Base-by-base conservation (phyloP, 2,113 vertebrate genomes). In the Hoplias malabaricus region DNA sequence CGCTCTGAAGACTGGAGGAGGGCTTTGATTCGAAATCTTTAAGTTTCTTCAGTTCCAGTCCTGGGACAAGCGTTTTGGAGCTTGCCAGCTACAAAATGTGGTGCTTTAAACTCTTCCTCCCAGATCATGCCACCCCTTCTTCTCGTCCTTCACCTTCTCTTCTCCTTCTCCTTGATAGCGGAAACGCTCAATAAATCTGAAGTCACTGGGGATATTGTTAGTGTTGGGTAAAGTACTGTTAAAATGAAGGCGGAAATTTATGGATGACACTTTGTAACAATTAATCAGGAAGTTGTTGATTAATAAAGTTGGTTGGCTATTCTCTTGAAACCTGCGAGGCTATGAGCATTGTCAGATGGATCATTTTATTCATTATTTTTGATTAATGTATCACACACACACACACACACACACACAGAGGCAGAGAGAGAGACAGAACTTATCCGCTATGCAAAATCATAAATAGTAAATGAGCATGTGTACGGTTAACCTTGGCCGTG, bases 351-450 rank as follows among this genome's bases (percentile, higher is more conserved):
- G 96, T 98, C 96, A 96, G 94, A 92, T 88, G 94, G 95, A 98
- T 98, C 96, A 98, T 98, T 98, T 98, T 98, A 99, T 98, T 98
- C 96, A 98, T 98, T 98, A 98, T 98, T 98, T 99, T 98, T 99
- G 96, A 98, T 98, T 98, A 98, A 99, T 98, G 96, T 93, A 93
- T 94, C 21, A 93, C 93, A 93, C 94, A 96, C 96, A 38, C 74
- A 40, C 75, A 38, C 43, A 54, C n/a, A 48, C 7, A 62, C 36
- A 38, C 19, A 21, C 31, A 48, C 10, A 62, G 50, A n/a, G 56
- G 34, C 62, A 70, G 78, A 78, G 73, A 29, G 42, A 48, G 56
- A 13, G 73, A 84, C 87, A 88, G 12, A 0, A 88, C 89, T 92
- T 96, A 93, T 96, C 91, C 86, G 86, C 92, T 94, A 96, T 96